Base-by-base conservation (phyloP, 2,797 vertebrate species). In the Microctenopoma steveboyesi region DNA sequence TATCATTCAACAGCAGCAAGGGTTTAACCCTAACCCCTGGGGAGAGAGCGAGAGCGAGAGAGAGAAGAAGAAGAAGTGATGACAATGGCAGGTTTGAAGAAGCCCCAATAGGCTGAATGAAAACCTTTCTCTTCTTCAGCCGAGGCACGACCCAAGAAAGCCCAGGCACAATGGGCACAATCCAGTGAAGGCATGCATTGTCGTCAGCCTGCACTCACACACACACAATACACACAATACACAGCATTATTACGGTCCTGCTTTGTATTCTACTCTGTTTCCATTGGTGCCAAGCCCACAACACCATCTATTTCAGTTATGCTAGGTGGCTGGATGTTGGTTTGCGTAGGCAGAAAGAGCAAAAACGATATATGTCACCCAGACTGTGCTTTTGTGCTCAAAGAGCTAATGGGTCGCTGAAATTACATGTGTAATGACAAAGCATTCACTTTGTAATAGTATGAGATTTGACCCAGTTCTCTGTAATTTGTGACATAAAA, bases 141-240 rank as follows among this genome's bases (percentile, higher is more conserved):
- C 42, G 64, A 81, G 79, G 75, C 76, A 43, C 64, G 37, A 71
- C 69, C 77, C 74, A 64, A 88, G 85, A 88, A 72, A 83, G 56
- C 79, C 74, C 81, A 70, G 77, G 74, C 80, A 89, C 88, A 86
- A 85, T 69, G 83, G 77, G 84, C 74, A 75, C 82, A 62, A 60
- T 69, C 72, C 82, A 76, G 51, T 82, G 82, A 92, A 90, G 82
- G 88, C 72, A 22, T 1, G 0, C 83, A 84, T 90, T 90, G 89
- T 92, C 65, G 73, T 15, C 33, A 4, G 49, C 61, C 75, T 15
- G 72, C 84, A 30, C 57, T 33, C 55, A 16, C 56, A 51, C 50
- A 92, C 90, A 89, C 49, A 35, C 30, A 35, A 92, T 89, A 89
- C 49, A 35, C 30, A 35, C 53, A 91, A 92, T 88, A 74, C 40